Evolutionary conservation across 2,113 vertebrate species (phyloP).

Genomic region (Phoenicopterus ruber): DNA sequence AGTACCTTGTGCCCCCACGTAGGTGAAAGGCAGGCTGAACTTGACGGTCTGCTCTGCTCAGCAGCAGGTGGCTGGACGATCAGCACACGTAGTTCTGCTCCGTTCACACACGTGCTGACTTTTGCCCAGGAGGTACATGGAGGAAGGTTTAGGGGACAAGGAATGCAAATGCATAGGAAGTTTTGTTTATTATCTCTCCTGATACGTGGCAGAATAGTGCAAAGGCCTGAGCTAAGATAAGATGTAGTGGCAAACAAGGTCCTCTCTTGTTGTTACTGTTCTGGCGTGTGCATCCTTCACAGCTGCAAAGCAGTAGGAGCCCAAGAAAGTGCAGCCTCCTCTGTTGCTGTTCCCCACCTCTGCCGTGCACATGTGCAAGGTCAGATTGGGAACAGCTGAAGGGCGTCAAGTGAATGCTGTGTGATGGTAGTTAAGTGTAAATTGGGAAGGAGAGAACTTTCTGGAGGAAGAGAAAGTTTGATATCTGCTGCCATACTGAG

Average conservation of each 20-base stretch:
- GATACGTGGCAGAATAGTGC: rapidly evolving
- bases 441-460: background rate
- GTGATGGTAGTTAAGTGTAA: background rate
- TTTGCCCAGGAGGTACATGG: background rate
- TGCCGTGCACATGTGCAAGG: background rate
- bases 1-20: background rate
- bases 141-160: too few relatives aligned
- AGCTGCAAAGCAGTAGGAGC: background rate
- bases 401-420: background rate
- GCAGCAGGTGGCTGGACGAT: background rate
- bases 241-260: background rate
- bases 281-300: background rate
- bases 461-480: background rate
- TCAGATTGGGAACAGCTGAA: background rate
- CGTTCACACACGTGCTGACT: background rate
- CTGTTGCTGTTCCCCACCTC: background rate
- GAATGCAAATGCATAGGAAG: background rate
- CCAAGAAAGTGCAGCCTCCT: too few relatives aligned
- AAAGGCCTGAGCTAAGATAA: background rate
- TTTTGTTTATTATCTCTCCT: background rate
- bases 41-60: background rate
- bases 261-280: background rate
- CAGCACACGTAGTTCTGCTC: background rate
- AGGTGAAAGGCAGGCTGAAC: background rate
- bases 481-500: background rate